Evolutionary conservation across 2,888 invertebrate genomes (phyloP).

Genomic region (Idaea aversata): DNA sequence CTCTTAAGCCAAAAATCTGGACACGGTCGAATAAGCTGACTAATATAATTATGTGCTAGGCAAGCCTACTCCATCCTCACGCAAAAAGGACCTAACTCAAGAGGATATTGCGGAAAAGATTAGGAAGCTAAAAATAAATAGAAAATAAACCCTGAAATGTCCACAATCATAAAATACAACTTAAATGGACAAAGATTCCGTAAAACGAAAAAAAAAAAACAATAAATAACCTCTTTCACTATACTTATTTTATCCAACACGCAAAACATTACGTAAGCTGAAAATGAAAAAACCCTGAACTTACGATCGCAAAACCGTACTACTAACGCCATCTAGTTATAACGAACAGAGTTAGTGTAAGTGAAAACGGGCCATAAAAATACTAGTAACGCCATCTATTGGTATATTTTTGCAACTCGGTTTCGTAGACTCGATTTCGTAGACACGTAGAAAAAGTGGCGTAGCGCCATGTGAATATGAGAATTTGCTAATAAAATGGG

Average conservation of each 20-base stretch:
- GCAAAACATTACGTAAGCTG: background rate
- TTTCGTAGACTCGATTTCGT: background rate
- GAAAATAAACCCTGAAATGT: too few species aligned
- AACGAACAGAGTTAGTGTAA: background rate
- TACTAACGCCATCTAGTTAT: constrained; percentile 43
- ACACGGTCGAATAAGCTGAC: too few species aligned
- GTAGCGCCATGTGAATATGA: background rate
- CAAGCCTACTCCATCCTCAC: too few species aligned
- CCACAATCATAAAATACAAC: too few species aligned
- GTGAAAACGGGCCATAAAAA: background rate
- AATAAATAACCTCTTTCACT: background rate
- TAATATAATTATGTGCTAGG: too few species aligned
- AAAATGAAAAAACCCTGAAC: background rate
- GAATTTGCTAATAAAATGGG: background rate
- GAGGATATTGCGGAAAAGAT: too few species aligned
- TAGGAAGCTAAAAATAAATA: too few species aligned
- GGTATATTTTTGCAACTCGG: background rate
- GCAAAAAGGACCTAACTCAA: too few species aligned
- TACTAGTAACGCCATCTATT: constrained; percentile 1
- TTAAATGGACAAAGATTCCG: background rate
- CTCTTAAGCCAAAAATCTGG: too few species aligned
- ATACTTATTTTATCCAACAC: background rate
- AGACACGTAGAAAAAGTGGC: background rate
- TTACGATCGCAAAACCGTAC: constrained; percentile 11
- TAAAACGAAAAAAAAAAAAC: background rate